phyloP scores from a whole-genome alignment of 2,797 vertebrate genomes.

The Bovichtus diacanthus region DNA sequence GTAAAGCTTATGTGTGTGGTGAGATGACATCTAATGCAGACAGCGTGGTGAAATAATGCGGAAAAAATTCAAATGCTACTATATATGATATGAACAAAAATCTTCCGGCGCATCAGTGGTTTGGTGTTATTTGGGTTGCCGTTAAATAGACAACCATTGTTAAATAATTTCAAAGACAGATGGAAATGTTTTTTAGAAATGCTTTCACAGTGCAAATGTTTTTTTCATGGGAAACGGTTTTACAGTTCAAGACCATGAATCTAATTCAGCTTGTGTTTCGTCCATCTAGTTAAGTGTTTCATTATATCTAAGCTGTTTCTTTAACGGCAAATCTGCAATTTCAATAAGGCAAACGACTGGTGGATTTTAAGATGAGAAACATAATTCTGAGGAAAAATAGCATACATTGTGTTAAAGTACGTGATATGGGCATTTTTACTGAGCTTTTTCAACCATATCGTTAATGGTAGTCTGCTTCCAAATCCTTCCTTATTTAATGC shows the following conservation, averaged over 20 bases:
- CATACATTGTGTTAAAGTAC: background rate
- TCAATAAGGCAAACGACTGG: background rate
- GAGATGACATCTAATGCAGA: background rate
- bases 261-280: background rate
- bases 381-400: background rate
- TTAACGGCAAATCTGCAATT: too few species aligned
- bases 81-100: background rate
- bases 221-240: too few species aligned
- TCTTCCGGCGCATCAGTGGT: too few species aligned
- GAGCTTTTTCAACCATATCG: background rate
- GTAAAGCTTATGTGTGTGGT: background rate
- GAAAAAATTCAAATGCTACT: background rate
- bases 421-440: background rate
- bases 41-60: background rate
- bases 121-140: background rate
- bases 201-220: background rate
- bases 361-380: background rate
- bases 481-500: constrained; percentile 31
- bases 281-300: too few species aligned
- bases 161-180: background rate
- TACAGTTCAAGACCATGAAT: background rate
- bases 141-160: too few species aligned
- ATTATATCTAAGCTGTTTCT: too few species aligned
- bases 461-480: constrained; percentile 15
- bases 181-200: background rate